phyloP scores from a whole-genome alignment of 1,140 invertebrate species.

The Solen grandis region DNA sequence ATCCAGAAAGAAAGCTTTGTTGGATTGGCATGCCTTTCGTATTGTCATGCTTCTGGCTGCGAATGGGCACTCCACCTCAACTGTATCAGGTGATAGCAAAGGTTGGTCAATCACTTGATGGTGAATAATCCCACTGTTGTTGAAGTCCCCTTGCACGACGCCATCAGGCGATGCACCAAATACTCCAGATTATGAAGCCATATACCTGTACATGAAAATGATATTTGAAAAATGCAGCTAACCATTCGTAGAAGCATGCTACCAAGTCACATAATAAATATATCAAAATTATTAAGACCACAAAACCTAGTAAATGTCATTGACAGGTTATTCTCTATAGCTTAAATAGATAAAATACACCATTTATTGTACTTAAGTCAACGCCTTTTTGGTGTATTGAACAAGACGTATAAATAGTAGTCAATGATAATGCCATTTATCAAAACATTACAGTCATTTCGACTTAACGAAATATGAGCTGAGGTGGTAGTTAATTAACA shows the following conservation, averaged over 20 bases:
- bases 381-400: too few relatives aligned
- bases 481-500: background rate
- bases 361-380: too few relatives aligned
- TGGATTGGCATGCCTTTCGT: constrained; percentile 1
- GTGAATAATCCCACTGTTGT: background rate
- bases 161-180: constrained; percentile 50
- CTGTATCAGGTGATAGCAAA: too few relatives aligned
- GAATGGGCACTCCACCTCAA: constrained; percentile 7
- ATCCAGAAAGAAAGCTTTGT: constrained; percentile 6
- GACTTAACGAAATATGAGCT: background rate
- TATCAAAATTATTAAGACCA: too few relatives aligned
- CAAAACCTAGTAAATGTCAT: too few relatives aligned
- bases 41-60: constrained; percentile 3
- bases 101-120: too few relatives aligned
- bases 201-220: constrained; percentile 24
- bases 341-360: too few relatives aligned
- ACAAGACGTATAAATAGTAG: too few relatives aligned
- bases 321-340: too few relatives aligned
- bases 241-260: too few relatives aligned
- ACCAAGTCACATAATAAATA: too few relatives aligned
- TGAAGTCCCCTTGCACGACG: constrained; percentile 27
- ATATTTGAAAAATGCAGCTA: too few relatives aligned
- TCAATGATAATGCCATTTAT: background rate
- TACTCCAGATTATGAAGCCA: constrained; percentile 45
- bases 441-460: background rate